Conservation (phyloP, 1,140 invertebrate genomes). For the Halesus radiatus region DNA sequence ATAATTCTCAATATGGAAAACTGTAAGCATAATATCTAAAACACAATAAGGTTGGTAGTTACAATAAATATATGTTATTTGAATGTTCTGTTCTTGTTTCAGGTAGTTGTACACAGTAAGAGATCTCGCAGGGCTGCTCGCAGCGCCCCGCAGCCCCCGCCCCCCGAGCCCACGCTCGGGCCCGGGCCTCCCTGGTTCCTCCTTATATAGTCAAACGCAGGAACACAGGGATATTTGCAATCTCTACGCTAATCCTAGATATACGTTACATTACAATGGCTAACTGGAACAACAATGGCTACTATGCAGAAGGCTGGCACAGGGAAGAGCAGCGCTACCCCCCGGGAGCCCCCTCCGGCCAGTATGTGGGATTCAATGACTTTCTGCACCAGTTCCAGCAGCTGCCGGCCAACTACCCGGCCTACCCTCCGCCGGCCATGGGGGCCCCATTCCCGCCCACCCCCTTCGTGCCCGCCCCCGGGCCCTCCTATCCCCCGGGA, state of each 20-base stretch:
- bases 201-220: slow-evolving; percentile 27
- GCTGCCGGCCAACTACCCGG: not conserved
- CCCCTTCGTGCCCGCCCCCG: not conserved
- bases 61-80: not conserved
- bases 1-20: no score
- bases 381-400: slow-evolving; percentile 43
- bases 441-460: not conserved
- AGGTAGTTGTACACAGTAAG: not conserved
- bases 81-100: not conserved
- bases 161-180: not conserved
- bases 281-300: slow-evolving; percentile 28
- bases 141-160: not conserved
- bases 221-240: not conserved
- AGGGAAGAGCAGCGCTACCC: no score
- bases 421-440: not conserved
- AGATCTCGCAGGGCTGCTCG: not conserved
- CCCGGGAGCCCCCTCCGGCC: not conserved
- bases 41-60: no score
- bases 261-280: slow-evolving; percentile 12
- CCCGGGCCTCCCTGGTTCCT: slow-evolving; percentile 4
- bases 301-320: not conserved
- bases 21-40: no score
- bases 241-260: not conserved
- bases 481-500: not conserved
- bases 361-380: slow-evolving; percentile 31